phyloP scores from a whole-genome alignment of 2,797 vertebrate species.

The Simalia tracyae region DNA sequence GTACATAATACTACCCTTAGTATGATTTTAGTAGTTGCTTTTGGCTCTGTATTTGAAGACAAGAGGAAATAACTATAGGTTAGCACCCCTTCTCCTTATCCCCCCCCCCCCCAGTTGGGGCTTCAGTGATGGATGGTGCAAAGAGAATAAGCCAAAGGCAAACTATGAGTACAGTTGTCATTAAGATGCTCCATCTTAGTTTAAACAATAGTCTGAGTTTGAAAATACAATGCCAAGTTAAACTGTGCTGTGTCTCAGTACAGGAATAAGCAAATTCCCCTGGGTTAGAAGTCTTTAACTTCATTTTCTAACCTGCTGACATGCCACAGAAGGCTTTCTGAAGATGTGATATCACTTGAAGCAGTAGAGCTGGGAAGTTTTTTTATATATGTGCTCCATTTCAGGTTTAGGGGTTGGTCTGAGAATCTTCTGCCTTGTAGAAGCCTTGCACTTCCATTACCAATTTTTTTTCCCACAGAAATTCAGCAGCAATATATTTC shows the following conservation, averaged over 20 bases:
- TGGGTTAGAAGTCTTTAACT: not conserved
- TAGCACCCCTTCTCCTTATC: not conserved
- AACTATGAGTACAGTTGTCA: not conserved
- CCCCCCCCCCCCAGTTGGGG: not conserved
- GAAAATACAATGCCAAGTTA: not conserved
- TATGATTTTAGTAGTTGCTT: not conserved
- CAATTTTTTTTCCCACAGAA: not conserved
- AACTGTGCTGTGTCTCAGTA: not conserved
- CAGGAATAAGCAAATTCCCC: not conserved
- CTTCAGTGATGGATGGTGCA: not conserved
- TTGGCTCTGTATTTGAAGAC: not conserved
- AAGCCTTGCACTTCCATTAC: not conserved
- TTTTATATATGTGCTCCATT: not conserved
- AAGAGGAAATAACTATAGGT: not conserved
- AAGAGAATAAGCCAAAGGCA: not conserved
- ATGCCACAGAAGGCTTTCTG: not conserved
- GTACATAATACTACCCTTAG: not conserved
- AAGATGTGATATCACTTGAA: not conserved
- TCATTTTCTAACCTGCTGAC: not conserved
- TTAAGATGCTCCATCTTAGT: not conserved
- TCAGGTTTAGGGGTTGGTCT: not conserved
- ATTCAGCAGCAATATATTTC: not conserved
- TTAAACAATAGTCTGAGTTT: not conserved
- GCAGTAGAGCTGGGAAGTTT: not conserved
- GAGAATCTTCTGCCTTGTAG: not conserved